Conservation (phyloP, 1,140 invertebrate genomes). For the Zaprionus taronus region DNA sequence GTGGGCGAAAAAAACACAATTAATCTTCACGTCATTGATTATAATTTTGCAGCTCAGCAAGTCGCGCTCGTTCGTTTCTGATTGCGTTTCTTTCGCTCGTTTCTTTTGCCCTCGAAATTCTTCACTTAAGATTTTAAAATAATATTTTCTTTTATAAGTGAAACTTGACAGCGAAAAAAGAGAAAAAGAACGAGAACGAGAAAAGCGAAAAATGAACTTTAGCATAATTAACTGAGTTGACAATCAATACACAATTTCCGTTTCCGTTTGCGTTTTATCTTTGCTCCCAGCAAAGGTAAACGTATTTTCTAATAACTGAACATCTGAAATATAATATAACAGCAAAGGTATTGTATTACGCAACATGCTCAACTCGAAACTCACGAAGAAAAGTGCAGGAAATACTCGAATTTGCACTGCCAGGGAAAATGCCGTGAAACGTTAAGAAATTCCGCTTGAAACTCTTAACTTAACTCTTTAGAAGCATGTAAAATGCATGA, state of each 20-base stretch:
- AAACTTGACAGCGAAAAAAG: neutral
- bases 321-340: neutral
- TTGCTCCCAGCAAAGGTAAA: neutral
- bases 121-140: conserved; percentile 10
- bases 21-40: conserved; percentile 12
- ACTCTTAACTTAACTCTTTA: neutral
- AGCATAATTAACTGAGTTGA: conserved; percentile 9
- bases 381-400: neutral
- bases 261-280: neutral
- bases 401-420: too few relatives aligned
- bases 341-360: neutral
- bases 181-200: neutral
- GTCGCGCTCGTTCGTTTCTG: neutral
- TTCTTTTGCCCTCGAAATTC: neutral
- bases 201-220: neutral
- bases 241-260: conserved; percentile 1
- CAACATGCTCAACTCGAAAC: neutral
- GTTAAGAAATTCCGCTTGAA: neutral
- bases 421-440: neutral
- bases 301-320: neutral
- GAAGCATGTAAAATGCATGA: neutral
- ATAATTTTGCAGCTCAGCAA: conserved; percentile 7
- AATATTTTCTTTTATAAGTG: conserved; percentile 8
- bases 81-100: conserved; percentile 1
- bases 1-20: conserved; percentile 4